These are phyloP conservation scores for Heliothis virescens DNA, from an alignment of 1,140 invertebrate species.

Conservation along the genomic window DNA sequence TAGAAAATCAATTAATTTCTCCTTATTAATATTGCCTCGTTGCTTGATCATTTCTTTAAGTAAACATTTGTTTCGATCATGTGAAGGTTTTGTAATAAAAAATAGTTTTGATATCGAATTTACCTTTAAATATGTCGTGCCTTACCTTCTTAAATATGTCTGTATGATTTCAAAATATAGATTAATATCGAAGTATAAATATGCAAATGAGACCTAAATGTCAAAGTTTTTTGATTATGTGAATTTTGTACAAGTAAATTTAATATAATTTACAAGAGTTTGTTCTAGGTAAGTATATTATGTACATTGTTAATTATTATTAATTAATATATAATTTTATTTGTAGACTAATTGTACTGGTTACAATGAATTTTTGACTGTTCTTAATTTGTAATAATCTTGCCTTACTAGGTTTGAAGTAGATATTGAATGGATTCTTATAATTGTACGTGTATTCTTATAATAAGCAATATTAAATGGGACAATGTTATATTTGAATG, in stretches of 20 bases:
- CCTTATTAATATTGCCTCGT: too few species aligned
- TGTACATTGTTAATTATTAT: not conserved
- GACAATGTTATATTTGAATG: not conserved
- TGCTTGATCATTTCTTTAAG: too few species aligned
- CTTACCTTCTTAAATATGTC: too few species aligned
- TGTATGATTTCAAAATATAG: too few species aligned
- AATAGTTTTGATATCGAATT: too few species aligned
- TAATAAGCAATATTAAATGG: not conserved
- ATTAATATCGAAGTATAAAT: too few species aligned
- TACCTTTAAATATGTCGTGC: too few species aligned
- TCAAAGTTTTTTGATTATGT: not conserved
- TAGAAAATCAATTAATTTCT: too few species aligned
- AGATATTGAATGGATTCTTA: not conserved
- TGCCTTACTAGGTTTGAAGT: not conserved
- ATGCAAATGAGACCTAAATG: not conserved
- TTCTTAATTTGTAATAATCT: not conserved
- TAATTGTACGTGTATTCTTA: not conserved
- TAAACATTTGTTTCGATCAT: too few species aligned
- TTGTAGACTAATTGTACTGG: constrained; percentile 36
- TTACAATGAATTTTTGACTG: constrained; percentile 46
- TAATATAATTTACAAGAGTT: constrained; percentile 34
- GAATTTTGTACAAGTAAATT: constrained; percentile 6
- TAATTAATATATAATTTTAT: constrained; percentile 32
- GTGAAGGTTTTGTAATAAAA: too few species aligned
- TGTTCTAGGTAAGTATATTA: constrained; percentile 39